phyloP scores from a whole-genome alignment of 2,113 vertebrate genomes.

The Grammomys surdaster region DNA sequence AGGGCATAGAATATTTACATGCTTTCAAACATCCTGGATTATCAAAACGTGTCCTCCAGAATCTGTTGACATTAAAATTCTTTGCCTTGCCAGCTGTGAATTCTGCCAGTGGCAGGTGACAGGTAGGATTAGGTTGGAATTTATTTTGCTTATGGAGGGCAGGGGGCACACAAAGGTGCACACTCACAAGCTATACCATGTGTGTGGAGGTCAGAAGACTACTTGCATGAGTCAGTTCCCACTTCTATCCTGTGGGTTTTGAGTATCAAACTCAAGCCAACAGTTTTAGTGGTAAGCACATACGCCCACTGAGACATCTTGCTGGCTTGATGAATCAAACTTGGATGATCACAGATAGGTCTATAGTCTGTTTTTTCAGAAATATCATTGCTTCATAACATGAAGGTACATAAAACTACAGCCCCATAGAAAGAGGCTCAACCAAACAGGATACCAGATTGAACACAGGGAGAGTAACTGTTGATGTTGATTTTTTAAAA shows the following conservation, averaged over 20 bases:
- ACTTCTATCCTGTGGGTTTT: background rate
- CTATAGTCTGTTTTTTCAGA: slow-evolving; percentile 18
- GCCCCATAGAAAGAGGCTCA: background rate
- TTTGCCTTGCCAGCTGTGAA: background rate
- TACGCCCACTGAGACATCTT: background rate
- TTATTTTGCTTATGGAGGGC: background rate
- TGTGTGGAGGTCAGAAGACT: background rate
- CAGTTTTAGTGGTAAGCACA: background rate
- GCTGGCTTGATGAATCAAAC: slow-evolving; percentile 33
- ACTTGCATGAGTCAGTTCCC: background rate
- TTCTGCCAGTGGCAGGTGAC: background rate
- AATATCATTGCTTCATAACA: slow-evolving; percentile 7
- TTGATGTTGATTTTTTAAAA: background rate
- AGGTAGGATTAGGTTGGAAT: background rate
- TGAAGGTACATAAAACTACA: background rate
- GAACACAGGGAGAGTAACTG: background rate
- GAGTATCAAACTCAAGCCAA: background rate
- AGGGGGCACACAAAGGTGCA: background rate
- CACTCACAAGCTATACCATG: background rate
- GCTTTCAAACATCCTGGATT: background rate
- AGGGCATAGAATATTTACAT: background rate
- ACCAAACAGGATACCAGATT: background rate
- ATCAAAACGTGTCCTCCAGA: background rate
- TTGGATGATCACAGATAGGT: background rate
- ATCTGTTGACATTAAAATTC: slow-evolving; percentile 3